A percentile compares a stretch with the other conserved stretches of the same genome.
Conservation (phyloP, 2,113 vertebrate genomes). For the Nycticebus coucang region DNA sequence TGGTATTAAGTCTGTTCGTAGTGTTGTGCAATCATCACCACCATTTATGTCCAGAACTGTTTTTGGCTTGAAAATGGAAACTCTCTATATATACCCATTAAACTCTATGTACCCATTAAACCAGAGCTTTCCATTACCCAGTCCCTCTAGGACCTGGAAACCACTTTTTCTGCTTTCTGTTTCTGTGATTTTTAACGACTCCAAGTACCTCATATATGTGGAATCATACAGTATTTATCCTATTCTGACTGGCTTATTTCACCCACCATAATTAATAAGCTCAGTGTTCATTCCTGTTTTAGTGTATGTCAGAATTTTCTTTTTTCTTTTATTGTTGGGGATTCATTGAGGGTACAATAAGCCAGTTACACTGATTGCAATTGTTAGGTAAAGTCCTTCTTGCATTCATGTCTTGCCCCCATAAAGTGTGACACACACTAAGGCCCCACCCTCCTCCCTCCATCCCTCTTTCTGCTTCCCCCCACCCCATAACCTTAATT, state of each 20-base stretch:
- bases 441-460: too few relatives aligned
- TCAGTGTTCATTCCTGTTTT: background rate
- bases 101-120: background rate
- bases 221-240: background rate
- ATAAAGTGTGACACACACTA: too few relatives aligned
- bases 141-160: background rate
- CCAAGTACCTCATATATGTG: background rate
- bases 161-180: background rate
- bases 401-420: too few relatives aligned
- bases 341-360: too few relatives aligned
- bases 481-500: too few relatives aligned
- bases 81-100: background rate
- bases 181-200: background rate
- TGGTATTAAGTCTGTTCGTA: background rate
- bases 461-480: too few relatives aligned
- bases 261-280: background rate
- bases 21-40: background rate
- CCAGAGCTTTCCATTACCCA: background rate
- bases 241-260: background rate
- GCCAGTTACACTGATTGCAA: too few relatives aligned
- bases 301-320: background rate
- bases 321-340: too few relatives aligned
- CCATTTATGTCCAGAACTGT: background rate
- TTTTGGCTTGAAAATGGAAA: background rate
- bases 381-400: too few relatives aligned